Conservation (phyloP, 53 echinoderm and acorn worm species). For the Crossaster papposus region DNA sequence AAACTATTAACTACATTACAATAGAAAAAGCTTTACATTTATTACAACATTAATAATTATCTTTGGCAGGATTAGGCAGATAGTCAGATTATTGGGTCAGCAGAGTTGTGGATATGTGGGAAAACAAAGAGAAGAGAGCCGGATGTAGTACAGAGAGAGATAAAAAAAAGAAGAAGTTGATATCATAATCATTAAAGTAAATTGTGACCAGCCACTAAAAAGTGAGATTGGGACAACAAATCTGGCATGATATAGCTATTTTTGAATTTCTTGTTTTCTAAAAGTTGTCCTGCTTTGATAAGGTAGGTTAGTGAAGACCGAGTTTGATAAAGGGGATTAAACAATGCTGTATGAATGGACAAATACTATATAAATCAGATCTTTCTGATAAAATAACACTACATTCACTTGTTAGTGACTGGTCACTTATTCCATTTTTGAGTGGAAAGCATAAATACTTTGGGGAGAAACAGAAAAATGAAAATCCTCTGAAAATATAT, state of each 20-base stretch:
- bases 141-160: constrained; percentile 11
- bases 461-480: background rate
- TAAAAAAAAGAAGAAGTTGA: background rate
- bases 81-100: constrained; percentile 8
- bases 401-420: constrained; percentile 21
- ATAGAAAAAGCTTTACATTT: background rate
- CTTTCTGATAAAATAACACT: background rate
- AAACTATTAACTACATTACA: constrained; percentile 16
- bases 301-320: too few relatives aligned
- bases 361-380: background rate
- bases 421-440: background rate
- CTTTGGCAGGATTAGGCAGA: constrained; percentile 33
- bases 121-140: constrained; percentile 51
- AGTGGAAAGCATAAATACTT: constrained; percentile 47
- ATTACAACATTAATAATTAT: background rate
- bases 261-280: background rate
- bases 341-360: background rate
- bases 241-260: background rate
- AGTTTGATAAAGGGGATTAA: too few relatives aligned
- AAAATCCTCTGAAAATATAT: background rate
- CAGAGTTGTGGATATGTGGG: constrained; percentile 52
- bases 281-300: background rate
- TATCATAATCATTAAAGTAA: background rate
- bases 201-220: constrained; percentile 28
- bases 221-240: background rate